phyloP scores from a whole-genome alignment of 2,888 invertebrate genomes.

The Erynnis tages region DNA sequence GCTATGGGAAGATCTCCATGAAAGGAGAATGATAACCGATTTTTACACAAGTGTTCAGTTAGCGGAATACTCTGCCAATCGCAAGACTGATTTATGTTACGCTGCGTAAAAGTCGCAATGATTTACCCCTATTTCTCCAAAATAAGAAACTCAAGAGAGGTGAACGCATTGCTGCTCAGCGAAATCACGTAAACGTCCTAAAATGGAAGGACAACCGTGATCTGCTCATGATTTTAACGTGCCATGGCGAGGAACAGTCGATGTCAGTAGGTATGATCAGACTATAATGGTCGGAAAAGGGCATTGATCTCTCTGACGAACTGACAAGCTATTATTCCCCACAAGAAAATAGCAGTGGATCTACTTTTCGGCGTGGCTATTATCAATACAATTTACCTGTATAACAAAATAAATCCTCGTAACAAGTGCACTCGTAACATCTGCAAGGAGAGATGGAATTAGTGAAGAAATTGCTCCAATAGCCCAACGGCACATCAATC shows the following conservation, averaged over 20 bases:
- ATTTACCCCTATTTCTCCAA: not conserved
- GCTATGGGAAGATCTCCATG: slow-evolving; percentile 28
- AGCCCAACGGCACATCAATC: not conserved
- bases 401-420: slow-evolving; percentile 22
- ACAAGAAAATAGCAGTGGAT: slow-evolving; percentile 35
- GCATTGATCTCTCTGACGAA: slow-evolving; percentile 33
- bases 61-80: not conserved
- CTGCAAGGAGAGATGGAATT: too few species aligned
- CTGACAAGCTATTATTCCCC: slow-evolving; percentile 29
- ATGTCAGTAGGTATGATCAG: not conserved
- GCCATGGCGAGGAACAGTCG: slow-evolving; percentile 22
- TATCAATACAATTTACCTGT: slow-evolving; percentile 25
- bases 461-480: not conserved
- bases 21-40: slow-evolving; percentile 36
- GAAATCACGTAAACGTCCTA: slow-evolving; percentile 19
- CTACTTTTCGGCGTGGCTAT: slow-evolving; percentile 23
- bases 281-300: slow-evolving; percentile 28
- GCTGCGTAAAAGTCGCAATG: not conserved
- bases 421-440: slow-evolving; percentile 21
- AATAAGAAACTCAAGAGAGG: slow-evolving; percentile 22
- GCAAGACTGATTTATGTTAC: not conserved
- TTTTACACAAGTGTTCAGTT: slow-evolving; percentile 38
- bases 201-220: slow-evolving; percentile 30
- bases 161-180: slow-evolving; percentile 20
- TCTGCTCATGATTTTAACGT: slow-evolving; percentile 28